Conservation (phyloP, 2,797 vertebrate species). For the Setipinna tenuifilis region DNA sequence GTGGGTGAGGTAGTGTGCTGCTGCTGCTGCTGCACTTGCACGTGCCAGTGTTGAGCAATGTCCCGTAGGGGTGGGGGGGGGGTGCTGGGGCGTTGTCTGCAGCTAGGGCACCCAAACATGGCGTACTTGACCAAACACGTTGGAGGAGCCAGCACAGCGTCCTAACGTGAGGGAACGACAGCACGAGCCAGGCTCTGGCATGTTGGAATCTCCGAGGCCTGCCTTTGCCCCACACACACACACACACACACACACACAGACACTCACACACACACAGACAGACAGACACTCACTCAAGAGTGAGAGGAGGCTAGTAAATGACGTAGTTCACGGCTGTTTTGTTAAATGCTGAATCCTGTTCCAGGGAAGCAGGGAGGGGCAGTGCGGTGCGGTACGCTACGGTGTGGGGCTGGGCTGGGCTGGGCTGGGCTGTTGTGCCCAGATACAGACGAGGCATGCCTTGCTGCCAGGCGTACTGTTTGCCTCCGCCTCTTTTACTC, state of each 20-base stretch:
- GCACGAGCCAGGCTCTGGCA: background rate
- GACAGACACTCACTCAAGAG: background rate
- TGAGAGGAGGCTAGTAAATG: background rate
- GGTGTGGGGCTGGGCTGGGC: too few species aligned
- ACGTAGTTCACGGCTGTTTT: background rate
- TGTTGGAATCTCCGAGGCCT: background rate
- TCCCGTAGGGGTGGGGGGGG: background rate
- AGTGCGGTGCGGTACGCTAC: background rate
- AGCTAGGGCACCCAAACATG: background rate
- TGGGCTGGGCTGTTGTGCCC: too few species aligned
- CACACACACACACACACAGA: background rate
- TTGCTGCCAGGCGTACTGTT: background rate
- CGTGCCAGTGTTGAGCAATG: slow-evolving; percentile 14
- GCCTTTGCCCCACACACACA: background rate
- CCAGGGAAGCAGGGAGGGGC: background rate
- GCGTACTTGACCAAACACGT: background rate
- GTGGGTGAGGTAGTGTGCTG: background rate
- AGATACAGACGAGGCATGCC: background rate
- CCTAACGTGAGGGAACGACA: background rate
- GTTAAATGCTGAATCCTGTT: background rate
- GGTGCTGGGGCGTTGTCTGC: background rate
- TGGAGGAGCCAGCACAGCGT: background rate
- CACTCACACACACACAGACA: background rate
- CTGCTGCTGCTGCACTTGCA: background rate
- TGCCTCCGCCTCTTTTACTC: background rate